Evolutionary conservation across 1,140 invertebrate species (phyloP).

Genomic region (Odontomachus brunneus): DNA sequence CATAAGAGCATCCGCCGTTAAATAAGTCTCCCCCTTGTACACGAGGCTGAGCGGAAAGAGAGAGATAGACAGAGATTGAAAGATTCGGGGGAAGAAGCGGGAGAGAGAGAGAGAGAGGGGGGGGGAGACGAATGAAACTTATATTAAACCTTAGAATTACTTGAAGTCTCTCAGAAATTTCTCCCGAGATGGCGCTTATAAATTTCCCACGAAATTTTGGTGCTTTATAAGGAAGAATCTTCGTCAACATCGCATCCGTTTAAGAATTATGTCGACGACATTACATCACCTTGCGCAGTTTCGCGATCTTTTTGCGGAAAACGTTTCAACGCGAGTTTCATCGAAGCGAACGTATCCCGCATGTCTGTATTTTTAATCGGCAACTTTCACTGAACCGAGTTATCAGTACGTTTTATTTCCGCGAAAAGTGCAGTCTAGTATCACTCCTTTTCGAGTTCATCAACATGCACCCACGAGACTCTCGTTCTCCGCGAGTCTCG

Average conservation of each 20-base stretch:
- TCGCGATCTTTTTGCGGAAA: background rate
- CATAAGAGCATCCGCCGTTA: conserved; percentile 63
- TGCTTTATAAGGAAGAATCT: conserved; percentile 21
- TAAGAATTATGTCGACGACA: conserved; percentile 36
- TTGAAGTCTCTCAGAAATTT: conserved; percentile 50
- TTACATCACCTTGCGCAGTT: background rate
- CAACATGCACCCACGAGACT: conserved; percentile 19
- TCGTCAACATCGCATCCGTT: conserved; percentile 34
- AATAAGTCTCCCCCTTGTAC: conserved; percentile 54
- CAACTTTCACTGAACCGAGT: background rate
- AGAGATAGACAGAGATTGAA: background rate
- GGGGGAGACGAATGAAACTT: conserved; percentile 40
- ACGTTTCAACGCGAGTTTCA: background rate
- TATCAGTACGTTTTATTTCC: background rate
- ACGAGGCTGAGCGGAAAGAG: background rate
- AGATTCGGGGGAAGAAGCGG: background rate
- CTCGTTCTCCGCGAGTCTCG: conserved; percentile 16
- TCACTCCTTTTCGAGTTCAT: conserved; percentile 1
- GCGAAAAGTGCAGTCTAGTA: background rate
- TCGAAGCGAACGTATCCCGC: background rate
- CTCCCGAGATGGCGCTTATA: conserved; percentile 57
- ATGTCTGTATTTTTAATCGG: background rate
- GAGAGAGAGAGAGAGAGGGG: background rate
- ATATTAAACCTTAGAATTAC: conserved; percentile 60
- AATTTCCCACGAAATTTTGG: conserved; percentile 51